These are phyloP conservation scores for Marmota monax DNA, from an alignment of 2,113 vertebrate species.

Conservation along the genomic window DNA sequence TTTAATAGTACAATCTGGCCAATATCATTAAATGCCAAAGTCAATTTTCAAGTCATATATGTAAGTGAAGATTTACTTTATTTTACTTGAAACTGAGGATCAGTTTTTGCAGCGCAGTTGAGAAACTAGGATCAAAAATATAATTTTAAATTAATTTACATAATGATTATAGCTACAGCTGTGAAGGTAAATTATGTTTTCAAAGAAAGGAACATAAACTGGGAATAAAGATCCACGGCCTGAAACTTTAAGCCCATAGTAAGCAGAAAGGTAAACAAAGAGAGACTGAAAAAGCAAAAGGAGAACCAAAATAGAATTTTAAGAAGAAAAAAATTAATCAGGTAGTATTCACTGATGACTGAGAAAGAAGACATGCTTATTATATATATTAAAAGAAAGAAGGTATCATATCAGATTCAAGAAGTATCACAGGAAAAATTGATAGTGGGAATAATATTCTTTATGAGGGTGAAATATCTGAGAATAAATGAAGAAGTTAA, in stretches of 20 bases:
- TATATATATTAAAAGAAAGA: constrained; percentile 3
- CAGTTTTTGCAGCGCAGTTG: neutral
- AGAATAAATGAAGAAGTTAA: constrained; percentile 17
- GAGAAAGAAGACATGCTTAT: constrained; percentile 15
- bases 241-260: neutral
- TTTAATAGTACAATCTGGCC: too few species aligned
- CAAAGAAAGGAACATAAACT: constrained; percentile 27
- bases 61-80: neutral
- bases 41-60: neutral
- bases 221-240: neutral
- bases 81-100: neutral
- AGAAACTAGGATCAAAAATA: neutral
- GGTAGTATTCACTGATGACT: neutral
- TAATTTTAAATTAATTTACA: neutral
- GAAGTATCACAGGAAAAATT: neutral
- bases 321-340: constrained; percentile 36
- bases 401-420: neutral
- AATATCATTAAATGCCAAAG: too few species aligned
- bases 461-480: constrained; percentile 9
- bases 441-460: neutral
- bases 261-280: neutral
- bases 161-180: neutral
- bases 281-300: neutral
- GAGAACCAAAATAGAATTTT: neutral
- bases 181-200: constrained; percentile 21